These are phyloP conservation scores for Myrmecophaga tridactyla DNA, from an alignment of 2,113 vertebrate species.

Conservation along the genomic window DNA sequence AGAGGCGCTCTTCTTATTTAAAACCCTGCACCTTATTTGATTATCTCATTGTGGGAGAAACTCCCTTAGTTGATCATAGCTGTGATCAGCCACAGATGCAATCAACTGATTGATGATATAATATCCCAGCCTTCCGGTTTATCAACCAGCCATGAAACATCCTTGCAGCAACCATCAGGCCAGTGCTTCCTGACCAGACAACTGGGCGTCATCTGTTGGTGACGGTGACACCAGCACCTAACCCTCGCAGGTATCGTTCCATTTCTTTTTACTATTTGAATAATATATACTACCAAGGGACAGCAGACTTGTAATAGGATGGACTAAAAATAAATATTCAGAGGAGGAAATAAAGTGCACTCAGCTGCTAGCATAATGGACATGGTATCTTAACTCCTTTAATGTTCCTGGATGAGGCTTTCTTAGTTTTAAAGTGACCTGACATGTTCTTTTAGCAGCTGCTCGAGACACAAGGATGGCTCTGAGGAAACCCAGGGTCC, in stretches of 20 bases:
- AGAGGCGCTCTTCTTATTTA: no score
- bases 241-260: background rate
- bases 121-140: no score
- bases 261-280: background rate
- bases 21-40: no score
- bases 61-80: no score
- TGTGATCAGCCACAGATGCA: no score
- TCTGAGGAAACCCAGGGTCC: background rate
- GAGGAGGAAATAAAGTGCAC: background rate
- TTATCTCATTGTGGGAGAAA: no score
- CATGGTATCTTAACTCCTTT: background rate
- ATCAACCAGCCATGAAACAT: no score
- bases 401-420: background rate
- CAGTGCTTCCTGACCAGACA: no score
- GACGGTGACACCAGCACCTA: no score
- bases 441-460: background rate
- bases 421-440: constrained; percentile 19
- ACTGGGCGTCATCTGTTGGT: no score
- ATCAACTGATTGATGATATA: no score
- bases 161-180: no score
- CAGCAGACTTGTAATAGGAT: background rate
- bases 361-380: background rate
- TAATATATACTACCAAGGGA: background rate
- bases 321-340: background rate
- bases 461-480: background rate